Evolutionary conservation across 1,140 invertebrate genomes (phyloP).

Genomic region (Papilio machaon): DNA sequence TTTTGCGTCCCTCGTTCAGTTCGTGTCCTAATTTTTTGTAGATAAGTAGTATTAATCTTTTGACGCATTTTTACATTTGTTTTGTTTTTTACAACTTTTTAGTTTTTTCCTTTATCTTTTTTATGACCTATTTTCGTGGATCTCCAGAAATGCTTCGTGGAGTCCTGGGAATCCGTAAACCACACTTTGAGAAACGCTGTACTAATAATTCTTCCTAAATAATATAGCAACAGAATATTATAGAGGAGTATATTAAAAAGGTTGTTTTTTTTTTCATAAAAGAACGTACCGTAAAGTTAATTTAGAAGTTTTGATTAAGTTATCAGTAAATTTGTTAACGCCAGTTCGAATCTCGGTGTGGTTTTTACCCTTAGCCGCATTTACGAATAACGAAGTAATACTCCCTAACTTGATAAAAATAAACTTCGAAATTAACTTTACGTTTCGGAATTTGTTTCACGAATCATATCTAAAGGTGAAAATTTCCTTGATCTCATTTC

Average conservation of each 20-base stretch:
- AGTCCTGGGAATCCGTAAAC: too few species aligned
- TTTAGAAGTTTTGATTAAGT: slow-evolving; percentile 22
- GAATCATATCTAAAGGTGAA: background rate
- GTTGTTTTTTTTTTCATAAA: background rate
- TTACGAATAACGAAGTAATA: slow-evolving; percentile 8
- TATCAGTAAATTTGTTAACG: slow-evolving; percentile 19
- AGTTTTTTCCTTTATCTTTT: too few species aligned
- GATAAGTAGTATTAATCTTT: too few species aligned
- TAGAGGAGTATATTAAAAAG: background rate
- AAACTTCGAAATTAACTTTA: slow-evolving; percentile 17
- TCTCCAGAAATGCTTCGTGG: too few species aligned
- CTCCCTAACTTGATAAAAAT: background rate
- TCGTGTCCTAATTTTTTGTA: too few species aligned
- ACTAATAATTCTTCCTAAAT: too few species aligned
- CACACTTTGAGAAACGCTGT: too few species aligned
- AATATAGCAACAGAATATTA: too few species aligned
- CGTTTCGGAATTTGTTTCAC: background rate
- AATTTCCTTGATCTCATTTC: background rate
- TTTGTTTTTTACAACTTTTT: too few species aligned
- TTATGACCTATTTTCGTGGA: too few species aligned
- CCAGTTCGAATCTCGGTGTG: background rate
- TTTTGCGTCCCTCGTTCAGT: too few species aligned
- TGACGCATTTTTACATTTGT: too few species aligned
- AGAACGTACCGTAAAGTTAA: slow-evolving; percentile 4
- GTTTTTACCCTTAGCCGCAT: slow-evolving; percentile 9